Base-by-base conservation (phyloP, 2,888 invertebrate genomes). In the Dusona sp. region DNA sequence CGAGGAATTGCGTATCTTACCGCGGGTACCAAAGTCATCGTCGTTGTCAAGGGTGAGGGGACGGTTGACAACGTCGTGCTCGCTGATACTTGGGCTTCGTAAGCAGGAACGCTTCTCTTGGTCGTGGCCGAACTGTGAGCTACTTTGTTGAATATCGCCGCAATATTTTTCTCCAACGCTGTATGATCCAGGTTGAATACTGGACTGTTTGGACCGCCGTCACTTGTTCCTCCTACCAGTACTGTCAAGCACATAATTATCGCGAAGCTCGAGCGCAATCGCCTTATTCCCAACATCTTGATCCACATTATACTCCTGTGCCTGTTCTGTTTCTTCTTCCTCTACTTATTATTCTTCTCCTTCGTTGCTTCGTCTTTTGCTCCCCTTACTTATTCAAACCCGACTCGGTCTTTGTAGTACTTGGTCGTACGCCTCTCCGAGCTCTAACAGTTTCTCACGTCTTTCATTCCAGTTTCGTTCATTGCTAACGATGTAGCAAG, bases 101-200 rank as follows among this genome's bases (percentile, higher is more conserved):
- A 96, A 80, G 96, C 96, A 19, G 96, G 96, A 89, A 96, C 96
- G 88, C 96, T 96, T 16, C 96, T 94, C 90, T 96, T 96, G n/a
- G 96, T 96, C 42, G 96, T 96, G 45, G 95, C 95, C 82, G 96
- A 96, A 25, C 96, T 96, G 90, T 96, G 96, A 0, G 96, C 96
- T 67, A 96, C 96, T 93, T 96, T 96, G 89, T 96, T 96, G 90
- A 97, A 95, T 75, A 97, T 96, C 33, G 96, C 96, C 9, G 96
- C 96, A 57, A 96, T 95, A 92, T 96, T 96, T 89, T 96, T 95
- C 91, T 96, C 96, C 89, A 96, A 93, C 89, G 95, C 95, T 86
- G 96, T 94, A 88, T 96, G 95, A 89, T 96, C 96, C 78, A 96
- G 92, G 83, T 94, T 92, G 83, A 93, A 93, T 1, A 92, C 91